These are phyloP conservation scores for Pipistrellus nathusii DNA, from an alignment of 2,797 vertebrate genomes.

Conservation along the genomic window DNA sequence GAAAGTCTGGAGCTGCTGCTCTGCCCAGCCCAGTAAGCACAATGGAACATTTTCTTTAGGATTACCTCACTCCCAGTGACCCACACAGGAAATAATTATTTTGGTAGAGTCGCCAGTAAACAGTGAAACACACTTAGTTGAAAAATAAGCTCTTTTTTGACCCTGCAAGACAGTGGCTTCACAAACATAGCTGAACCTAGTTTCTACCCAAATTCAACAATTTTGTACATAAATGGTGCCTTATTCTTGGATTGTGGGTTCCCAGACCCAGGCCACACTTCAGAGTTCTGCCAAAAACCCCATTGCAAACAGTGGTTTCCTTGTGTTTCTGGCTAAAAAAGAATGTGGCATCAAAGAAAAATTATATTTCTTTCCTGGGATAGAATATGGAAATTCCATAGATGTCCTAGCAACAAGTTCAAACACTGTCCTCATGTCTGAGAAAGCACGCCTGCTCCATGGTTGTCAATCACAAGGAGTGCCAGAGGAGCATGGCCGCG, in stretches of 20 bases:
- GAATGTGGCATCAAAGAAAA: slow-evolving; percentile 85
- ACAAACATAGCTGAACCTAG: slow-evolving; percentile 79
- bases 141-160: slow-evolving; percentile 85
- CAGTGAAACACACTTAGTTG: slow-evolving; percentile 78
- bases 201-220: slow-evolving; percentile 86
- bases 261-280: slow-evolving; percentile 80
- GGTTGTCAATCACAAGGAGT: slow-evolving; percentile 40
- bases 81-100: slow-evolving; percentile 87
- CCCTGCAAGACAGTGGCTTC: slow-evolving; percentile 83
- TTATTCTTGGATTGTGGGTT: slow-evolving; percentile 86
- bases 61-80: slow-evolving; percentile 84
- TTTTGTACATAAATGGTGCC: slow-evolving; percentile 81
- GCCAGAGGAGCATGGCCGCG: slow-evolving; percentile 4
- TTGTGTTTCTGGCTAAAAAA: slow-evolving; percentile 85
- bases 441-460: slow-evolving; percentile 63
- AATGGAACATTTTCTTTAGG: slow-evolving; percentile 84
- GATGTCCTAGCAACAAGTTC: slow-evolving; percentile 82
- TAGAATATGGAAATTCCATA: slow-evolving; percentile 82
- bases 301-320: slow-evolving; percentile 85
- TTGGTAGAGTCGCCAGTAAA: slow-evolving; percentile 84
- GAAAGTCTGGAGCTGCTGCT: slow-evolving; percentile 60
- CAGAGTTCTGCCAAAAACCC: slow-evolving; percentile 84
- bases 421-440: slow-evolving; percentile 79
- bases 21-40: slow-evolving; percentile 64
- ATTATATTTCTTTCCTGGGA: slow-evolving; percentile 84